Percentiles rank a stretch among this genome's conserved stretches.
Conservation (phyloP, 1,140 invertebrate genomes). For the Neodiprion fabricii region DNA sequence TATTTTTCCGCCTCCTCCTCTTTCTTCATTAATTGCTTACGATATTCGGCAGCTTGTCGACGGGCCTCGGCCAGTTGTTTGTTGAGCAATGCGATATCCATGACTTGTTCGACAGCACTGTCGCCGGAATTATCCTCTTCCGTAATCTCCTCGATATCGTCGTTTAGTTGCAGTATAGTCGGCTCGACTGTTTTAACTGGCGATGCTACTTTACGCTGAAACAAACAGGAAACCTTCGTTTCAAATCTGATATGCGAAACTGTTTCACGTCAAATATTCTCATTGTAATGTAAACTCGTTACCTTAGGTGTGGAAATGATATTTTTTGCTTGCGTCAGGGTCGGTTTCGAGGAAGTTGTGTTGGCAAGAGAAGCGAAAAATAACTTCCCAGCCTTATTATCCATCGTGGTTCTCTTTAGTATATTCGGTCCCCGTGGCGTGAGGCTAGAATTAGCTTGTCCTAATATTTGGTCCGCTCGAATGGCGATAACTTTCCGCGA, state of each 20-base stretch:
- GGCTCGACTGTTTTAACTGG: conserved; percentile 40
- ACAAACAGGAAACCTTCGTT: conserved; percentile 15
- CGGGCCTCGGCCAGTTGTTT: conserved; percentile 61
- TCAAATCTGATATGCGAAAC: conserved; percentile 32
- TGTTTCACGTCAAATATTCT: conserved; percentile 33
- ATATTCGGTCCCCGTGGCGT: conserved; percentile 50
- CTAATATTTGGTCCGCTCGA: conserved; percentile 53
- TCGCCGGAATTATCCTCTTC: conserved; percentile 45
- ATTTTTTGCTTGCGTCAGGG: conserved; percentile 35
- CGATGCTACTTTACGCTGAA: conserved; percentile 31
- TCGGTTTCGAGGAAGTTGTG: conserved; percentile 33
- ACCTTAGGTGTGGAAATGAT: conserved; percentile 24
- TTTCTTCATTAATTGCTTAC: conserved; percentile 60
- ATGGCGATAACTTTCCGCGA: conserved; percentile 56
- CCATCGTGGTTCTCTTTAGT: conserved; percentile 55
- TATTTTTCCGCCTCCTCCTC: conserved; percentile 64
- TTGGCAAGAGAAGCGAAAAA: conserved; percentile 46
- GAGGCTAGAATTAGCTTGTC: conserved; percentile 39
- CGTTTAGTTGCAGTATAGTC: conserved; percentile 48
- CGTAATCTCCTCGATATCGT: conserved; percentile 54
- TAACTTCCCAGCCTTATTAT: conserved; percentile 55
- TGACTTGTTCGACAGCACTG: conserved; percentile 42
- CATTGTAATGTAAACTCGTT: conserved; percentile 28
- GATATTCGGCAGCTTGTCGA: conserved; percentile 61
- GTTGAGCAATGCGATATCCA: conserved; percentile 58